phyloP scores from a whole-genome alignment of 2,888 invertebrate species.

The Trachelus stipa region DNA sequence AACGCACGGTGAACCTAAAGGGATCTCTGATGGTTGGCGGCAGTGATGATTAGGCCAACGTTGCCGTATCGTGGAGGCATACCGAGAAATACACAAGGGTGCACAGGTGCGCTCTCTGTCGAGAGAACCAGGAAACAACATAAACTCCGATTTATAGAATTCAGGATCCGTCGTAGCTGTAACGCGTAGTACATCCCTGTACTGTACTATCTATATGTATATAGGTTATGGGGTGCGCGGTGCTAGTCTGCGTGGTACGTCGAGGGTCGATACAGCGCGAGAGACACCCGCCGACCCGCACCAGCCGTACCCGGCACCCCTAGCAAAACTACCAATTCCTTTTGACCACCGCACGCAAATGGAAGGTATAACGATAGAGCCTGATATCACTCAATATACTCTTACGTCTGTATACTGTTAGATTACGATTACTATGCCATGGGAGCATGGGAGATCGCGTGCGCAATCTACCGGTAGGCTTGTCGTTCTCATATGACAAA shows the following conservation, averaged over 20 bases:
- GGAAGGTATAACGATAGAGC: not conserved
- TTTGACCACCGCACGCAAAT: not conserved
- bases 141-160: not conserved
- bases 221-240: slow-evolving; percentile 37
- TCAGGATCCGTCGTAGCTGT: not conserved
- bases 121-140: not conserved
- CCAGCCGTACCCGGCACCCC: slow-evolving; percentile 27
- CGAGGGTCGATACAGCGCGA: slow-evolving; percentile 48
- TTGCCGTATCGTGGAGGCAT: not conserved
- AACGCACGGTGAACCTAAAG: not conserved
- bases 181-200: not conserved
- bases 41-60: not conserved
- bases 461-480: not conserved
- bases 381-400: not conserved
- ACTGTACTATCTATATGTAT: slow-evolving; percentile 12
- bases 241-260: slow-evolving; percentile 45
- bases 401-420: not conserved
- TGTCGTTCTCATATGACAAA: not conserved
- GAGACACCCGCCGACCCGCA: slow-evolving; percentile 25
- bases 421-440: not conserved
- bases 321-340: not conserved
- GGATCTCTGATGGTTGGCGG: not conserved
- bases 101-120: not conserved
- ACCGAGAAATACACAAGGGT: not conserved
- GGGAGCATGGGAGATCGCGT: not conserved